Base-by-base conservation (phyloP, 2,113 vertebrate species). In the Phylloscopus whistleri region DNA sequence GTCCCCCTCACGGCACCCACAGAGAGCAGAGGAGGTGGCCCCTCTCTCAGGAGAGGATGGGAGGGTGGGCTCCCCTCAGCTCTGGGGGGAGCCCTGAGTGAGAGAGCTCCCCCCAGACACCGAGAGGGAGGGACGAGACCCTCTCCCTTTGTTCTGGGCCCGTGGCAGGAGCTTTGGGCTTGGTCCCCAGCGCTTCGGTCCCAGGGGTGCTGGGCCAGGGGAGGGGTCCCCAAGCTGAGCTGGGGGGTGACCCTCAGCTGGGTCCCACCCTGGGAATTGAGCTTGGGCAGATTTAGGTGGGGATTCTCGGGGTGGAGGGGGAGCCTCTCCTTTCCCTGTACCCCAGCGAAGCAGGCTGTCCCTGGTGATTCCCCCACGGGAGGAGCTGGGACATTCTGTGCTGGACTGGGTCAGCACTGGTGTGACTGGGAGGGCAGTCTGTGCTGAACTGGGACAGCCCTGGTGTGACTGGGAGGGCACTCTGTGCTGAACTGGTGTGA, bases 111-210 rank as follows among this genome's bases (percentile, higher is more conserved):
- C 22, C 23, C 17, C 1, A 0, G 13, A 8, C 23, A 9, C 7
- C 24, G 0, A 1, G 14, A 20, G 10, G 1, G 28, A 14, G 44
- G 11, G n/a, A 2, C 1, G 33, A 35, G 77, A 4, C 16, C 46
- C 41, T 13, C 58, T 26, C 27, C 0, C 5, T 14, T 53, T 13
- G 31, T 22, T 37, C 5, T 11, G 62, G 51, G 46, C 3, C 39
- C 5, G 0, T 3, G 26, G 16, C 52, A 20, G 1, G 16, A n/a
- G 9, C 24, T 26, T 13, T 13, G 85, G 27, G 8, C 30, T 68
- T 13, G 11, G 14, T 14, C 15, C 22, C 24, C 35, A 1, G 5
- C 2, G 4, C 15, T 37, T 18, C 27, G 63, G 5, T 16, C 26
- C 13, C 21, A 39, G 21, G 46, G 24, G 23, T 9, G 22, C 18